phyloP scores from a whole-genome alignment of 2,113 vertebrate species.

The Ochotona curzoniae region DNA sequence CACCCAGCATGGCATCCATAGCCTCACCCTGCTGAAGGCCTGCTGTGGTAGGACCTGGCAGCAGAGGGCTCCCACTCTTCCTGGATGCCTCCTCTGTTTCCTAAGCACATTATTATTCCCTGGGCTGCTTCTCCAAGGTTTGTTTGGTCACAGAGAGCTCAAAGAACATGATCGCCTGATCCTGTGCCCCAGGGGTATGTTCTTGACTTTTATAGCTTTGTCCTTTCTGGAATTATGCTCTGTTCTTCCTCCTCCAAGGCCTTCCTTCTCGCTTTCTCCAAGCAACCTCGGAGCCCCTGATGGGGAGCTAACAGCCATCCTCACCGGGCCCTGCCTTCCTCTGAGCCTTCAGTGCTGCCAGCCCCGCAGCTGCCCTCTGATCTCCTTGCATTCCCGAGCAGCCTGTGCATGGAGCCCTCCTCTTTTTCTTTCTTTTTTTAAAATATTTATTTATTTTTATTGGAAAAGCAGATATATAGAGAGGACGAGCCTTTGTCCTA shows the following conservation, averaged over 20 bases:
- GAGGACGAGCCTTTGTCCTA: too few species aligned
- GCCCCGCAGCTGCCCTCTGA: not conserved
- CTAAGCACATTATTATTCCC: not conserved
- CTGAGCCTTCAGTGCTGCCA: not conserved
- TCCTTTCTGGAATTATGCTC: not conserved
- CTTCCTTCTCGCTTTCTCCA: not conserved
- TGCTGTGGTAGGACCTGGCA: not conserved
- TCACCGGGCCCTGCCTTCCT: not conserved
- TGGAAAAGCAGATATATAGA: too few species aligned
- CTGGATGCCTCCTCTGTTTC: not conserved
- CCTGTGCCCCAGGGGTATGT: not conserved
- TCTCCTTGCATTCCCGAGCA: not conserved
- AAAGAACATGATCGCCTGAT: not conserved
- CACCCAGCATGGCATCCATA: not conserved
- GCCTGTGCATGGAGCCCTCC: rapidly evolving
- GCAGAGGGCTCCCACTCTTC: not conserved
- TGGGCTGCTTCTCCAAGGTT: not conserved
- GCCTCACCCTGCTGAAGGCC: not conserved
- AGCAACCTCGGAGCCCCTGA: not conserved
- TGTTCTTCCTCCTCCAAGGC: not conserved
- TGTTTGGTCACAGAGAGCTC: not conserved
- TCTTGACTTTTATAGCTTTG: not conserved
- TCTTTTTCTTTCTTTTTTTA: too few species aligned
- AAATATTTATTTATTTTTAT: too few species aligned
- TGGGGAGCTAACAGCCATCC: not conserved